Evolutionary conservation across 2,113 vertebrate genomes (phyloP).

Genomic region (Crotophaga sulcirostris): DNA sequence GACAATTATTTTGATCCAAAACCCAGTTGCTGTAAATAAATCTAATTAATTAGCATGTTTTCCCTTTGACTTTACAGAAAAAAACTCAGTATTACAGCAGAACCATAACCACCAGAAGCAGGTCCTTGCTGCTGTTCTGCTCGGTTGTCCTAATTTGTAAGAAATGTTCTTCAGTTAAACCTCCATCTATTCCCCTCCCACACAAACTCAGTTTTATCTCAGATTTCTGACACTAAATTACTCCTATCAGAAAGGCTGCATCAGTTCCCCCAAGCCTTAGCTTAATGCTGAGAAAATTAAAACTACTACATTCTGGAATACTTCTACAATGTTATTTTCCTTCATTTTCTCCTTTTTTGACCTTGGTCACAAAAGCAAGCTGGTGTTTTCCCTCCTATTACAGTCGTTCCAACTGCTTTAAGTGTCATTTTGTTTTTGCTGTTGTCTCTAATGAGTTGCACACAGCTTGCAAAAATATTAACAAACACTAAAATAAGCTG

Average conservation of each 20-base stretch:
- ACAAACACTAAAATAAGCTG: neutral
- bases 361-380: neutral
- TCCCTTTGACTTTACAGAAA: neutral
- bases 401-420: neutral
- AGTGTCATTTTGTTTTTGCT: neutral
- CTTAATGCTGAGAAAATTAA: conserved; percentile 25
- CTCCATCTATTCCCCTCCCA: conserved; percentile 21
- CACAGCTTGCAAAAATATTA: neutral
- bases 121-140: neutral
- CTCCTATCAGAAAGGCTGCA: neutral
- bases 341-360: neutral
- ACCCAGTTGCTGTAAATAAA: conserved; percentile 24
- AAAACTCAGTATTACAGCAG: neutral
- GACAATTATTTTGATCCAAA: conserved; percentile 37
- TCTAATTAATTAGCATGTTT: conserved; percentile 40
- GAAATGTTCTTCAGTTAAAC: neutral
- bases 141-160: neutral
- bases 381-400: neutral
- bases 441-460: neutral
- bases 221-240: conserved; percentile 38
- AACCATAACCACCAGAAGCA: neutral
- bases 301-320: neutral
- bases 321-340: neutral
- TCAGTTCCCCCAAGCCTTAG: neutral
- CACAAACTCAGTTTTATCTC: conserved; percentile 30